phyloP scores from a whole-genome alignment of 1,140 invertebrate genomes.

The Ceratina australensis region DNA sequence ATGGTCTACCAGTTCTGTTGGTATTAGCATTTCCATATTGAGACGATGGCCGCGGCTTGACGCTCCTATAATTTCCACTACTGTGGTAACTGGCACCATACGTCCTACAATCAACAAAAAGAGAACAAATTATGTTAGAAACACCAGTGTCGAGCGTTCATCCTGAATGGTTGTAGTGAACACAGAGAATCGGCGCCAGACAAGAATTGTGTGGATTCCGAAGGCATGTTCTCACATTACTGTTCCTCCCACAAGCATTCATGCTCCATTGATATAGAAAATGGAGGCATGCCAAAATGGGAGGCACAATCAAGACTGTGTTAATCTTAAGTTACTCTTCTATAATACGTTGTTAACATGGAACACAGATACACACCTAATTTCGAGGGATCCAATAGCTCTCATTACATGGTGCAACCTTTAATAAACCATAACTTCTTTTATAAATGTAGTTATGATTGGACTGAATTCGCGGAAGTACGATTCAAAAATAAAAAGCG shows the following conservation, averaged over 20 bases:
- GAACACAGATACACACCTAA: slow-evolving; percentile 64
- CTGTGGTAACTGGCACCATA: slow-evolving; percentile 69
- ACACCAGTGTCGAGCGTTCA: neutral
- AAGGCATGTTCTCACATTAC: slow-evolving; percentile 84
- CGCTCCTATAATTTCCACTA: slow-evolving; percentile 65
- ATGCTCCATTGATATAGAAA: slow-evolving; percentile 82
- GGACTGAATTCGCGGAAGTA: neutral
- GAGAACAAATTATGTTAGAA: neutral
- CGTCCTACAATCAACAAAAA: slow-evolving; percentile 65
- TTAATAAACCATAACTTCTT: slow-evolving; percentile 39
- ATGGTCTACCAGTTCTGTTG: slow-evolving; percentile 70
- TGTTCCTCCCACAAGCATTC: slow-evolving; percentile 87
- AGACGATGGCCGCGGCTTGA: slow-evolving; percentile 66
- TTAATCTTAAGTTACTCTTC: fast-evolving
- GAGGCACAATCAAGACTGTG: slow-evolving; percentile 71
- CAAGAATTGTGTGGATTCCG: slow-evolving; percentile 85
- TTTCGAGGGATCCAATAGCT: slow-evolving; percentile 57
- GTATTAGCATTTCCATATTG: slow-evolving; percentile 61
- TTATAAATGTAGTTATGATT: neutral
- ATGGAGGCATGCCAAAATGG: slow-evolving; percentile 87
- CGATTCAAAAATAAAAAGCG: too few relatives aligned
- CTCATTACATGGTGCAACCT: slow-evolving; percentile 61
- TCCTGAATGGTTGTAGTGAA: slow-evolving; percentile 80
- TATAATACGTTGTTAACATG: neutral
- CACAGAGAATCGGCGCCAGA: slow-evolving; percentile 86